Percentiles rank a stretch among this genome's conserved stretches.
Evolutionary conservation across 2,888 invertebrate genomes (phyloP).

Genomic region (Lasioglossum figueresi): DNA sequence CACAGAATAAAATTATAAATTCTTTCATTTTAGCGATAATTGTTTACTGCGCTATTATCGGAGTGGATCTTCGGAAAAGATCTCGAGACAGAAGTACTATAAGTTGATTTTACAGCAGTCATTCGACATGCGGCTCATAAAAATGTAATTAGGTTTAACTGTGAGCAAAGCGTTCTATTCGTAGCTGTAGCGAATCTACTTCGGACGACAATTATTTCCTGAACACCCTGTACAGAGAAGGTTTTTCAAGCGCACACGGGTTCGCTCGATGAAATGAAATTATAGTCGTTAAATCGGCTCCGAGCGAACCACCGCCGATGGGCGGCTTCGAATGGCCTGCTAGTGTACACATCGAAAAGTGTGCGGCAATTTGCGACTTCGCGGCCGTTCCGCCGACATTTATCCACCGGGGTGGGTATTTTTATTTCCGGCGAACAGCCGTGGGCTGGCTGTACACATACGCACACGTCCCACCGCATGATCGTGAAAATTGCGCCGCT

Average conservation of each 20-base stretch:
- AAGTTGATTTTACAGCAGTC: too few relatives aligned
- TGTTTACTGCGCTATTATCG: too few relatives aligned
- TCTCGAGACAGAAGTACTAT: too few relatives aligned
- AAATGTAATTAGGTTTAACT: background rate
- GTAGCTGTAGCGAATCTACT: background rate
- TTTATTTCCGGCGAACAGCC: background rate
- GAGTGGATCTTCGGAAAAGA: too few relatives aligned
- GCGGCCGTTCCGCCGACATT: slow-evolving; percentile 10
- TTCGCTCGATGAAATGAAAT: slow-evolving; percentile 31
- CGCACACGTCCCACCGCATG: background rate
- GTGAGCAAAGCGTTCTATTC: too few relatives aligned
- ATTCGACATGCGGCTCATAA: background rate
- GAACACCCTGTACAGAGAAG: background rate
- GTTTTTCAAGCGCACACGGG: background rate
- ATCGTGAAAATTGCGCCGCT: background rate
- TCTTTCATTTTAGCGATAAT: background rate
- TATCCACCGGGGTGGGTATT: slow-evolving; percentile 7
- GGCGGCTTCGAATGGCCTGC: background rate
- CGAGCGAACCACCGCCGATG: slow-evolving; percentile 10
- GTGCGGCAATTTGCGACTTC: slow-evolving; percentile 40
- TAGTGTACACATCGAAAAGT: slow-evolving; percentile 30
- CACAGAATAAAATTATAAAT: background rate
- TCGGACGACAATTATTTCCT: background rate
- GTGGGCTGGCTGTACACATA: background rate
- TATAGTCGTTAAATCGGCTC: slow-evolving; percentile 47